These are phyloP conservation scores for Beaufortia kweichowensis DNA, from an alignment of 2,113 vertebrate species.

Conservation along the genomic window DNA sequence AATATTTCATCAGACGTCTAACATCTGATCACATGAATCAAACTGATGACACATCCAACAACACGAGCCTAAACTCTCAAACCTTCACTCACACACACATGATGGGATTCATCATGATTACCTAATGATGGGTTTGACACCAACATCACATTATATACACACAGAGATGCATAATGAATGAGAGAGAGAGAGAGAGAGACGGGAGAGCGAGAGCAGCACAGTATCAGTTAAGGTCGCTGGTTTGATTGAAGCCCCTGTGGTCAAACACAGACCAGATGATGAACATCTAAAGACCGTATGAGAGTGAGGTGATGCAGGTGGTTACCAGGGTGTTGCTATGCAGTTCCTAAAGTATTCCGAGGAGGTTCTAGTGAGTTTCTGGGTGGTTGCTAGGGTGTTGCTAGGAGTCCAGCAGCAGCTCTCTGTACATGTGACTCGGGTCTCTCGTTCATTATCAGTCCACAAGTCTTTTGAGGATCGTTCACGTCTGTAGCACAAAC, in stretches of 20 bases:
- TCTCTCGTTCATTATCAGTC: too few relatives aligned
- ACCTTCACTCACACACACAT: conserved; percentile 15
- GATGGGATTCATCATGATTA: not conserved
- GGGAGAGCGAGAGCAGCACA: not conserved
- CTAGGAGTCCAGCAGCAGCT: too few relatives aligned
- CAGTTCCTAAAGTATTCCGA: too few relatives aligned
- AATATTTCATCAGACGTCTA: conserved; percentile 60
- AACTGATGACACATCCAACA: conserved; percentile 2
- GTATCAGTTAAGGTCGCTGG: conserved; percentile 48
- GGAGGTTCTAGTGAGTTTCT: too few relatives aligned
- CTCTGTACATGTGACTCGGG: too few relatives aligned
- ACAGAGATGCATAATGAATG: conserved; percentile 14
- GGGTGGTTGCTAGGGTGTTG: too few relatives aligned
- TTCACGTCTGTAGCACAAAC: too few relatives aligned
- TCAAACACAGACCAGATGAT: conserved; percentile 18
- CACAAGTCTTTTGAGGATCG: too few relatives aligned
- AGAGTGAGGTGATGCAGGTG: not conserved
- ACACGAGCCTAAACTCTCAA: not conserved
- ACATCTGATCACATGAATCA: conserved; percentile 38
- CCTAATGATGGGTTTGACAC: conserved; percentile 27
- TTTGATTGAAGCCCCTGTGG: conserved; percentile 42
- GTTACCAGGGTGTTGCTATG: too few relatives aligned
- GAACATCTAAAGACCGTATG: not conserved
- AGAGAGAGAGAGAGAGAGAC: conserved; percentile 1
- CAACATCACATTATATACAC: conserved; percentile 31